Base-by-base conservation (phyloP, 2,888 invertebrate species). In the Drosophila mulleri region DNA sequence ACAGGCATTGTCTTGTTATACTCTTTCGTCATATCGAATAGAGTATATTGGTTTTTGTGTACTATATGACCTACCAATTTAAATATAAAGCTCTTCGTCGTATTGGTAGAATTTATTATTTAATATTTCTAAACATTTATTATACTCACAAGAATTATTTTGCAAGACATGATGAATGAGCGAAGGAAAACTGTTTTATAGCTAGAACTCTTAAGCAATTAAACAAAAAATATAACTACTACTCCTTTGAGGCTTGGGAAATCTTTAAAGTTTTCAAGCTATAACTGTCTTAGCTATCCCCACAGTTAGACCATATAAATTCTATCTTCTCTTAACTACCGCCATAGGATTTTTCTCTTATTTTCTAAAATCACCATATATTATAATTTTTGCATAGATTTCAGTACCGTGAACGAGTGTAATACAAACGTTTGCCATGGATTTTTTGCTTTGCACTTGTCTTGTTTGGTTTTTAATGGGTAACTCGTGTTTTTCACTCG, bases 401-500 rank as follows among this genome's bases (percentile, higher is more conserved):
- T 47, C 16, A 26, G 11, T n/a, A n/a, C 47, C 47, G 4, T 26
- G 45, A 26, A 11, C n/a, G n/a, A 29, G 47, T n/a, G 6, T 26
- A 48, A n/a, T 29, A 26, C n/a, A 29, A 48, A n/a, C 11, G 26
- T 48, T 48, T 11, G 11, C 29, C 4, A n/a, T 26, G 26, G 26
- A 2, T 20, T 20, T 14, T 45, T 23, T 23, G 2, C 2, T 48
- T 37, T 37, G 5, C 2, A n/a, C n/a, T 48, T 18, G 11, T 48
- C 29, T 29, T 29, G 29, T 29, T 48, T 5, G 32, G 48, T 20
- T 54, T 76, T 61, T 58, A 65, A 64, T 72, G 72, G 68, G 61
- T 54, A 64, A 32, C 68, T 74, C 26, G 45, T 44, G 59, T 44
- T 65, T 66, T 53, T 32, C 39, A 53, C 18, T 50, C 45, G 35